Evolutionary conservation across 1,140 invertebrate genomes (phyloP).

Genomic region (Bactericera cockerelli): DNA sequence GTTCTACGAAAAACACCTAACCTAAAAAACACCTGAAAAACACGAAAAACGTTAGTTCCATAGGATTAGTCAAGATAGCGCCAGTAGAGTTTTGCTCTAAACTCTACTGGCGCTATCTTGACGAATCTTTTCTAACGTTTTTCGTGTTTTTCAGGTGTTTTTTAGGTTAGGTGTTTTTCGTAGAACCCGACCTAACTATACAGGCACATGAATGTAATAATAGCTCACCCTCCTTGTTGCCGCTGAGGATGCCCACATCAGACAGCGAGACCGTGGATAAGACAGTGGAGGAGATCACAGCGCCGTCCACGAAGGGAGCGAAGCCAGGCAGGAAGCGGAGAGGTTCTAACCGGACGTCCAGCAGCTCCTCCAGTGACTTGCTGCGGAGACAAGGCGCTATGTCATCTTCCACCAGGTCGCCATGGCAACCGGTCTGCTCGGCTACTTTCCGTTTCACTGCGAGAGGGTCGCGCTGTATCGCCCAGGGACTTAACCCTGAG

Average conservation of each 20-base stretch:
- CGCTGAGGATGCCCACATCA: conserved; percentile 16
- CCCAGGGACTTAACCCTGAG: conserved; percentile 89
- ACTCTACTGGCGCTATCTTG: too few relatives aligned
- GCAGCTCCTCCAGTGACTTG: conserved; percentile 49
- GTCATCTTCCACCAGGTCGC: conserved; percentile 58
- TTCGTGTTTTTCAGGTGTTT: too few relatives aligned
- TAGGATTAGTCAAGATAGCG: too few relatives aligned
- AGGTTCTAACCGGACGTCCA: conserved; percentile 52
- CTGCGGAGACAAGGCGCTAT: conserved; percentile 65
- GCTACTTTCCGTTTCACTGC: conserved; percentile 61
- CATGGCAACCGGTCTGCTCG: conserved; percentile 58
- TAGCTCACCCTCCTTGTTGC: conserved; percentile 5
- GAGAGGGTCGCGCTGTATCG: conserved; percentile 72
- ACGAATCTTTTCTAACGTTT: too few relatives aligned
- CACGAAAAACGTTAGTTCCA: too few relatives aligned
- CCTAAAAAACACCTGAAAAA: too few relatives aligned
- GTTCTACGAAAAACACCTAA: too few relatives aligned
- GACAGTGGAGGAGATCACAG: conserved; percentile 40
- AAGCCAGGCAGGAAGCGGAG: conserved; percentile 73
- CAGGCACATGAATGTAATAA: too few relatives aligned
- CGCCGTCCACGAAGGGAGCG: conserved; percentile 76
- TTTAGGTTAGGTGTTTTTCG: too few relatives aligned
- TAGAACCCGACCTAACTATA: too few relatives aligned
- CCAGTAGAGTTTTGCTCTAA: too few relatives aligned
- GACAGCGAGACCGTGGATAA: conserved; percentile 18